Percentiles rank a stretch among this genome's conserved stretches.
Conservation (phyloP, 2,888 invertebrate species). For the Leucania comma region DNA sequence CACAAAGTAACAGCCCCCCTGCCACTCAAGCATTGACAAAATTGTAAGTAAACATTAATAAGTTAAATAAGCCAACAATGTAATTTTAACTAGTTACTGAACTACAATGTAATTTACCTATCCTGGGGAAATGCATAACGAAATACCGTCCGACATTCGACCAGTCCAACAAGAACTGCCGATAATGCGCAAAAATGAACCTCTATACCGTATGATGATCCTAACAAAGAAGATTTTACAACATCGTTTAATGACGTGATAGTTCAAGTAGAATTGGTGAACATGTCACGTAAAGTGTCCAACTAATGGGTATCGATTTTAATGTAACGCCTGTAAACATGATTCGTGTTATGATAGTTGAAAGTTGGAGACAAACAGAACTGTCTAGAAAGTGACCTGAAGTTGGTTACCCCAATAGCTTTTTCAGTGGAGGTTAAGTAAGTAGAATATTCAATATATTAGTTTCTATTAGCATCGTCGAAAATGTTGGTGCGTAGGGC, state of each 20-base stretch:
- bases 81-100: constrained; percentile 62
- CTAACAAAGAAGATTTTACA: constrained; percentile 12
- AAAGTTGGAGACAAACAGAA: constrained; percentile 29
- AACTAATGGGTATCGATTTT: constrained; percentile 68
- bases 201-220: not conserved
- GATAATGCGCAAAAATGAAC: constrained; percentile 11
- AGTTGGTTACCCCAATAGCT: not conserved
- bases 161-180: constrained; percentile 29
- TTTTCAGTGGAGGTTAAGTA: too few relatives aligned
- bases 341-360: constrained; percentile 35
- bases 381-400: not conserved
- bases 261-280: constrained; percentile 29
- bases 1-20: constrained; percentile 14
- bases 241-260: constrained; percentile 20
- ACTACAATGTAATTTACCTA: constrained; percentile 69
- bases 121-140: constrained; percentile 64
- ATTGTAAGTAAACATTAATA: constrained; percentile 45
- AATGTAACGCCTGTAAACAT: constrained; percentile 57
- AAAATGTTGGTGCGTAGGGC: too few relatives aligned
- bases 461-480: too few relatives aligned
- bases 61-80: constrained; percentile 49
- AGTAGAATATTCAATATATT: not conserved
- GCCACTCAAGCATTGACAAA: constrained; percentile 35
- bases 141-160: constrained; percentile 57
- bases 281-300: constrained; percentile 62